Conservation (phyloP, 2,888 invertebrate genomes). For the Andrena haemorrhoa region DNA sequence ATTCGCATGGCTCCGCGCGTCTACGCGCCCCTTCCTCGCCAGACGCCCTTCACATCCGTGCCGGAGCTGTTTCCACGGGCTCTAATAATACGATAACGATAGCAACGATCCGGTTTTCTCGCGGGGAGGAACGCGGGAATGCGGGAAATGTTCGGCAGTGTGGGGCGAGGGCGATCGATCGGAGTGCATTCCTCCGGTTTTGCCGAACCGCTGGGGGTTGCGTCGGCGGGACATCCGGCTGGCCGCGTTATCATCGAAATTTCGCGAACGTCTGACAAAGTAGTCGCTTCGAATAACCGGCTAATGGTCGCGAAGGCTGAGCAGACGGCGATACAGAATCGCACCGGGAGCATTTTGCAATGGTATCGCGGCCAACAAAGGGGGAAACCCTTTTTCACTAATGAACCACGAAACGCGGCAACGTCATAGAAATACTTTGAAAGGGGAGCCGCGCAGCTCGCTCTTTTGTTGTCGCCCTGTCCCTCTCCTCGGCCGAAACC, state of each 20-base stretch:
- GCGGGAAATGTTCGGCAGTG: no score
- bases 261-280: slow-evolving; percentile 60
- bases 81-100: no score
- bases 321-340: slow-evolving; percentile 68
- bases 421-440: slow-evolving; percentile 76
- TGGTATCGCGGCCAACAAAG: slow-evolving; percentile 71
- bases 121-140: no score
- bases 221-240: slow-evolving; percentile 13
- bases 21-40: neutral
- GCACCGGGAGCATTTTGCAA: slow-evolving; percentile 65
- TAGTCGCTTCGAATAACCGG: slow-evolving; percentile 65
- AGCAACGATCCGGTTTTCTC: no score
- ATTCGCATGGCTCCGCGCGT: neutral
- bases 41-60: neutral
- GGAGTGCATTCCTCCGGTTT: neutral
- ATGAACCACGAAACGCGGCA: slow-evolving; percentile 76
- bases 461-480: slow-evolving; percentile 68
- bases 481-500: neutral
- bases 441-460: slow-evolving; percentile 66
- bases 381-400: slow-evolving; percentile 74
- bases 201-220: neutral
- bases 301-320: slow-evolving; percentile 69
- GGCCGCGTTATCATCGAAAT: slow-evolving; percentile 50
- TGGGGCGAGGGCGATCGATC: neutral
- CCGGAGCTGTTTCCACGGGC: neutral